Evolutionary conservation across 2,113 vertebrate species (phyloP).

Genomic region (Albula glossodonta): DNA sequence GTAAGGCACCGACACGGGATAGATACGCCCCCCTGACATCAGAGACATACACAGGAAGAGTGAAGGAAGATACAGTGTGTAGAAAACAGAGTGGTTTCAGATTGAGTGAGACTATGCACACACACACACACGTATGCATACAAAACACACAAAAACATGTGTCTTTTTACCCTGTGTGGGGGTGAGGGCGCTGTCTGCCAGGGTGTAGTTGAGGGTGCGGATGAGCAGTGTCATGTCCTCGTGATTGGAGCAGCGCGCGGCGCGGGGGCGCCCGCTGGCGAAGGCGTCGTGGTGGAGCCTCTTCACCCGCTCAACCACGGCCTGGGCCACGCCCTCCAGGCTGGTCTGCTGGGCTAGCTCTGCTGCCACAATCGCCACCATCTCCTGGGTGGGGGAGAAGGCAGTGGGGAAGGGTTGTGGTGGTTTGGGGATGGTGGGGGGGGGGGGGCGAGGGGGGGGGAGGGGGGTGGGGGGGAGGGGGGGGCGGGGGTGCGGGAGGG

Average conservation of each 20-base stretch:
- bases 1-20: slow-evolving; percentile 95
- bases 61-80: too few relatives aligned
- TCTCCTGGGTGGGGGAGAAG: slow-evolving; percentile 72
- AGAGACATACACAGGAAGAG: neutral
- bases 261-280: slow-evolving; percentile 84
- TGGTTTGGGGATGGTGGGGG: neutral
- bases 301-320: slow-evolving; percentile 91
- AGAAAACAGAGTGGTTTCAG: too few relatives aligned
- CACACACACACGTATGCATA: neutral
- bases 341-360: slow-evolving; percentile 90
- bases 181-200: slow-evolving; percentile 76
- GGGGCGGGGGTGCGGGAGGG: neutral
- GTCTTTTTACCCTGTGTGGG: slow-evolving; percentile 80
- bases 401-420: slow-evolving; percentile 1
- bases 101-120: neutral
- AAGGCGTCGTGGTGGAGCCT: slow-evolving; percentile 90
- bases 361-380: slow-evolving; percentile 94
- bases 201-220: slow-evolving; percentile 86
- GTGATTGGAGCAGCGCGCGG: slow-evolving; percentile 82
- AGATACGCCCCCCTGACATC: slow-evolving; percentile 84
- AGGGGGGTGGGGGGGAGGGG: neutral
- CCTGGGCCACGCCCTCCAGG: slow-evolving; percentile 87
- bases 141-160: slow-evolving; percentile 11
- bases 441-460: neutral
- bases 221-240: slow-evolving; percentile 98